These are phyloP conservation scores for Gryon sp. DNA, from an alignment of 1,140 invertebrate species.

Conservation along the genomic window DNA sequence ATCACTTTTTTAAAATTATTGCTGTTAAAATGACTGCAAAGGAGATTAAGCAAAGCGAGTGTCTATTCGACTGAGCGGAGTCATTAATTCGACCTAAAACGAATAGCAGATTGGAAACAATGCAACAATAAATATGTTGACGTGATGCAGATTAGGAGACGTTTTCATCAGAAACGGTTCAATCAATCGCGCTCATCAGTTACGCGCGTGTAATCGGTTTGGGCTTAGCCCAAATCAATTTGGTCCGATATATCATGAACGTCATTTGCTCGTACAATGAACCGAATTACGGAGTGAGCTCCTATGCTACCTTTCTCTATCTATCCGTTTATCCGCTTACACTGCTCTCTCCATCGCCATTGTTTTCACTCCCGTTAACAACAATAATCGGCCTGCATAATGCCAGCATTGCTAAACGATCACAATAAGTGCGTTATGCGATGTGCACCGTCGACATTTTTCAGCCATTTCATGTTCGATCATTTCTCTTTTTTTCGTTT, in stretches of 20 bases:
- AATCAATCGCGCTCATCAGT: conserved; percentile 57
- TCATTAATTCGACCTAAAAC: neutral
- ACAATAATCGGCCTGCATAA: conserved; percentile 44
- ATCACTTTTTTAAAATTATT: too few relatives aligned
- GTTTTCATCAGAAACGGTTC: conserved; percentile 24
- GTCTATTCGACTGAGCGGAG: too few relatives aligned
- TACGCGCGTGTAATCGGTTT: conserved; percentile 54
- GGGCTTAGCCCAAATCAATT: conserved; percentile 58
- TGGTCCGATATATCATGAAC: conserved; percentile 57
- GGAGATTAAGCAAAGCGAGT: too few relatives aligned
- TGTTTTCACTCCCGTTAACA: conserved; percentile 50
- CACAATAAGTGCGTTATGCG: conserved; percentile 38
- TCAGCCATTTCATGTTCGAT: too few relatives aligned
- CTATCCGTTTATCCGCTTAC: conserved; percentile 49
- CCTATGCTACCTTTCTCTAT: conserved; percentile 34
- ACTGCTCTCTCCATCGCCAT: conserved; percentile 32
- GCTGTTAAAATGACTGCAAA: too few relatives aligned
- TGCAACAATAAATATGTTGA: conserved; percentile 34
- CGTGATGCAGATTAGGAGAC: conserved; percentile 17
- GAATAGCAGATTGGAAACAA: neutral
- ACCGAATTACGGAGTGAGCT: conserved; percentile 51
- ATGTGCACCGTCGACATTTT: conserved; percentile 5
- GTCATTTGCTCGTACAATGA: conserved; percentile 60
- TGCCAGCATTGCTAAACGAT: conserved; percentile 26
- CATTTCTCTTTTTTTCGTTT: too few relatives aligned